Evolutionary conservation across 2,797 vertebrate genomes (phyloP).

Genomic region (Lophura swinhoii): DNA sequence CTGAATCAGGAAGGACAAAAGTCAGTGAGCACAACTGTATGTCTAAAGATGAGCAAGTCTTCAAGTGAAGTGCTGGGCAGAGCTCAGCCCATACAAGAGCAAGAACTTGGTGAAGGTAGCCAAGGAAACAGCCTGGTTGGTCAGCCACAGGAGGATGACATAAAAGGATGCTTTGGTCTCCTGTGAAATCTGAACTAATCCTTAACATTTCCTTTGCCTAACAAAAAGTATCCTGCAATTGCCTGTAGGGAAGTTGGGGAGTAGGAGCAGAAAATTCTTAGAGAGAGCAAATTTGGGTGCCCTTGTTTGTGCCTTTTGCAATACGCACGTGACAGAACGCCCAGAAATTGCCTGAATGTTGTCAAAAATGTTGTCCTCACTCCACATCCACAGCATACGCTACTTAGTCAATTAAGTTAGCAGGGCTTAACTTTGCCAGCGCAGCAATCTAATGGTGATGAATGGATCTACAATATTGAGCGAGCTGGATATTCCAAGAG

Average conservation of each 20-base stretch:
- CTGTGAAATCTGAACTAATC: background rate
- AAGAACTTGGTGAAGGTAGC: background rate
- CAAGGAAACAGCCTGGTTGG: background rate
- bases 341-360: background rate
- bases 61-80: background rate
- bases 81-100: background rate
- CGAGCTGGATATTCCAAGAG: slow-evolving; percentile 38
- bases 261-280: background rate
- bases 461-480: background rate
- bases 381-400: rapidly evolving
- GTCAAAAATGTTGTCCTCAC: background rate
- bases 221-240: background rate
- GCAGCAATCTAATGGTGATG: slow-evolving; percentile 53
- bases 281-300: rapidly evolving
- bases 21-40: background rate
- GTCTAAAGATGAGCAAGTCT: background rate
- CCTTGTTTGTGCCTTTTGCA: background rate
- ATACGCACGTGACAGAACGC: rapidly evolving
- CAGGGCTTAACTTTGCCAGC: background rate
- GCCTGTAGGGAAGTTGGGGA: background rate
- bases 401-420: slow-evolving; percentile 6
- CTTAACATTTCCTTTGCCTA: background rate
- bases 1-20: background rate
- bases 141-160: background rate
- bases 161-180: background rate